Conservation (phyloP, 2,888 invertebrate genomes). For the Agriopis marginaria region DNA sequence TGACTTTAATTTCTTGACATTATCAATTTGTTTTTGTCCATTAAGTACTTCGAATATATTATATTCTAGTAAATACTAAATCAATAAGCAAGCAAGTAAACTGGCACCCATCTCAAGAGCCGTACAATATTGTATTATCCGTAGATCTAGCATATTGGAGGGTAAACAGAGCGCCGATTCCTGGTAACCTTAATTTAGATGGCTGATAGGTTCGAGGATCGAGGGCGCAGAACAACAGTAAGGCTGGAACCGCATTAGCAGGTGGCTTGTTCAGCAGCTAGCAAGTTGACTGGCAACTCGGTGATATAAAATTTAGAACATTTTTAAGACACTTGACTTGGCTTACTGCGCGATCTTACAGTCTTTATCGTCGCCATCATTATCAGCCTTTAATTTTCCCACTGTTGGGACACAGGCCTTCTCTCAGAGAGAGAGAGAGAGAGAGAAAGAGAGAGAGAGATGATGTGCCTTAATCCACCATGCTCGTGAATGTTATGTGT, state of each 20-base stretch:
- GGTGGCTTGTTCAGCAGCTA: neutral
- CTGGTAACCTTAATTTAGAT: conserved; percentile 31
- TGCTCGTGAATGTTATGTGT: no score
- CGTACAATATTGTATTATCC: conserved; percentile 16
- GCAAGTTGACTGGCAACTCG: no score
- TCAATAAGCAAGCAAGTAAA: neutral
- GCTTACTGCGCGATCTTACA: no score
- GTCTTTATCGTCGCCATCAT: no score
- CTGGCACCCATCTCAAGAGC: conserved; percentile 3
- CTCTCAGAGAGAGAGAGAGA: no score
- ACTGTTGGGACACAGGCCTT: no score
- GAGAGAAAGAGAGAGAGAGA: no score
- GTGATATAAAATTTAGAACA: no score
- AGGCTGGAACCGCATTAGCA: neutral
- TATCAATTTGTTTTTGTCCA: neutral
- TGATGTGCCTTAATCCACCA: no score
- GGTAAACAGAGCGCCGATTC: conserved; percentile 16
- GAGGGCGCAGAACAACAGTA: conserved; percentile 1
- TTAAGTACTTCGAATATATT: neutral
- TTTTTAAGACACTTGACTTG: no score
- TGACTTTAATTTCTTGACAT: no score
- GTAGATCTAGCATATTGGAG: conserved; percentile 15
- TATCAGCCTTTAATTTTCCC: no score
- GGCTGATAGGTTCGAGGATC: conserved; percentile 14
- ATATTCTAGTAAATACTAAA: neutral